phyloP scores from a whole-genome alignment of 1,140 invertebrate genomes.

The Microplitis mediator region DNA sequence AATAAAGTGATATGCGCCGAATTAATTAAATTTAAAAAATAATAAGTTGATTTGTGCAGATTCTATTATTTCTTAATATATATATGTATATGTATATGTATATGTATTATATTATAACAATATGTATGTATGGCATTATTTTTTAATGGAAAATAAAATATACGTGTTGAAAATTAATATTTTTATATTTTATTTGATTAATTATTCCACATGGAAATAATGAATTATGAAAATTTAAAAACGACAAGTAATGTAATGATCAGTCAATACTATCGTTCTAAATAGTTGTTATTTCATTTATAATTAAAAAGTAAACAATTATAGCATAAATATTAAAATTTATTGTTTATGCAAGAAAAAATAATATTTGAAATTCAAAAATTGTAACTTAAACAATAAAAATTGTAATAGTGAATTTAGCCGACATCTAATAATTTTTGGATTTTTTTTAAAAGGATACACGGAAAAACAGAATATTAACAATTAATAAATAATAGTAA shows the following conservation, averaged over 20 bases:
- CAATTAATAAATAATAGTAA: no score
- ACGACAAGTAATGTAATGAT: not conserved
- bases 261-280: no score
- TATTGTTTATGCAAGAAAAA: no score
- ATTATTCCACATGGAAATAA: no score
- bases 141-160: constrained; percentile 61
- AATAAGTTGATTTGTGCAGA: constrained; percentile 59
- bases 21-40: not conserved
- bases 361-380: no score
- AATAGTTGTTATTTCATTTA: not conserved
- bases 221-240: not conserved
- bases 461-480: no score
- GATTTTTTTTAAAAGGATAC: no score
- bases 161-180: constrained; percentile 50
- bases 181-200: not conserved
- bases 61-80: constrained; percentile 59
- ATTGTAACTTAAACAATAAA: no score
- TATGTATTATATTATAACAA: not conserved
- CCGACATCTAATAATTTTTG: no score
- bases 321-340: no score
- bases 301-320: not conserved
- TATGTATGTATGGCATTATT: constrained; percentile 59
- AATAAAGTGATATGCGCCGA: constrained; percentile 50
- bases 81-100: constrained; percentile 28
- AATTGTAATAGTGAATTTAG: no score